These are phyloP conservation scores for Baronia brevicornis DNA, from an alignment of 2,888 invertebrate species.

Conservation along the genomic window DNA sequence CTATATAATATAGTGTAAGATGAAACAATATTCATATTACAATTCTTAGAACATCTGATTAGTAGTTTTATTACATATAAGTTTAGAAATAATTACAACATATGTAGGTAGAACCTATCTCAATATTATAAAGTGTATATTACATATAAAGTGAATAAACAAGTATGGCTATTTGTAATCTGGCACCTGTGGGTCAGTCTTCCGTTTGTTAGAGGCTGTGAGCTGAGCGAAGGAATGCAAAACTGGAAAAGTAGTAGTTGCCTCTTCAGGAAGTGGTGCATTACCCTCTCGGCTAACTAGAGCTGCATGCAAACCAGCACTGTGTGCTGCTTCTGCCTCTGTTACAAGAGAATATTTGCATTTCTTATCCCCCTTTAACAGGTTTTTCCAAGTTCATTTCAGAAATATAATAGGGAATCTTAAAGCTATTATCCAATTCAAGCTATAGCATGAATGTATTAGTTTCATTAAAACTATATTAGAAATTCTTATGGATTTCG, in stretches of 20 bases:
- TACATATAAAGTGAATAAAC: conserved; percentile 41
- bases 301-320: conserved; percentile 81
- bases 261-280: conserved; percentile 78
- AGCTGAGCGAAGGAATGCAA: conserved; percentile 79
- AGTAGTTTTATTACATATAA: too few species aligned
- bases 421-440: background rate
- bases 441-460: too few species aligned
- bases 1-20: too few species aligned
- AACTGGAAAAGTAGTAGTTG: conserved; percentile 63
- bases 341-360: too few species aligned
- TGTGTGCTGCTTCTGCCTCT: conserved; percentile 90
- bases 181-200: conserved; percentile 60
- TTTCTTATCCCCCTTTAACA: too few species aligned
- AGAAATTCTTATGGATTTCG: too few species aligned
- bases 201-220: conserved; percentile 56
- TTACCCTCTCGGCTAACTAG: conserved; percentile 89
- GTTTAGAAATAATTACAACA: too few species aligned
- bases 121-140: conserved; percentile 17
- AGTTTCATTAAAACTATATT: too few species aligned
- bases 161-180: conserved; percentile 25
- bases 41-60: too few species aligned
- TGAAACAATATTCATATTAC: too few species aligned
- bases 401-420: background rate
- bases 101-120: too few species aligned
- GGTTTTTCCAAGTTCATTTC: too few species aligned